Percentiles rank a stretch among this genome's conserved stretches.
Evolutionary conservation across 2,113 vertebrate genomes (phyloP).

Genomic region (Pyrgilauda ruficollis): DNA sequence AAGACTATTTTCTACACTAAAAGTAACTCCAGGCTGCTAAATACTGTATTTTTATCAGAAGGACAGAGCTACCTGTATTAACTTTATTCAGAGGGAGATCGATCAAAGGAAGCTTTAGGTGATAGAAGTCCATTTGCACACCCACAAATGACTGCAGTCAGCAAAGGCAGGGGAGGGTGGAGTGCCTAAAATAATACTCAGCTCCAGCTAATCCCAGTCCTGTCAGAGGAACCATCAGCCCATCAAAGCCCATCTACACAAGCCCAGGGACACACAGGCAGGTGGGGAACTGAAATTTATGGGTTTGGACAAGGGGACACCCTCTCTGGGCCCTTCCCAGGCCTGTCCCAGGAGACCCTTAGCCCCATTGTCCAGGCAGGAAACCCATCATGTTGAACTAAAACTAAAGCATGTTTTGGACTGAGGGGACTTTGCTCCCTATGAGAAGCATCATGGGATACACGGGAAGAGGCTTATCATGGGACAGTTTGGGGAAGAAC

Average conservation of each 20-base stretch:
- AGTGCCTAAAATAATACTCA: neutral
- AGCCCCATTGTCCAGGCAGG: neutral
- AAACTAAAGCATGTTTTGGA: neutral
- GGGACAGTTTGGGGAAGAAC: neutral
- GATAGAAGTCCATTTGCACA: neutral
- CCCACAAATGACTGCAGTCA: neutral
- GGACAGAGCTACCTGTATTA: neutral
- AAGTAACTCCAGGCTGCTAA: neutral
- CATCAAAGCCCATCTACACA: neutral
- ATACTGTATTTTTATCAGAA: neutral
- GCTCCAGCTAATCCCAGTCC: neutral
- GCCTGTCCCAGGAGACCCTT: neutral
- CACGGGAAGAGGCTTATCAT: neutral
- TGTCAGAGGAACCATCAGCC: neutral
- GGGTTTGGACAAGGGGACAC: neutral
- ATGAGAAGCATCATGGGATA: neutral
- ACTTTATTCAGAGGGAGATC: neutral
- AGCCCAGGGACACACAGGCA: neutral
- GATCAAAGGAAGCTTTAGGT: neutral
- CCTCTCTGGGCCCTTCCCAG: neutral
- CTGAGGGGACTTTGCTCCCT: neutral
- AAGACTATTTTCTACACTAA: neutral
- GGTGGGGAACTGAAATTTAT: neutral
- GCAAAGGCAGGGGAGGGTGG: neutral
- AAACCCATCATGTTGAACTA: neutral